These are phyloP conservation scores for Liodrosophila aerea DNA, from an alignment of 2,888 invertebrate species.

Conservation along the genomic window DNA sequence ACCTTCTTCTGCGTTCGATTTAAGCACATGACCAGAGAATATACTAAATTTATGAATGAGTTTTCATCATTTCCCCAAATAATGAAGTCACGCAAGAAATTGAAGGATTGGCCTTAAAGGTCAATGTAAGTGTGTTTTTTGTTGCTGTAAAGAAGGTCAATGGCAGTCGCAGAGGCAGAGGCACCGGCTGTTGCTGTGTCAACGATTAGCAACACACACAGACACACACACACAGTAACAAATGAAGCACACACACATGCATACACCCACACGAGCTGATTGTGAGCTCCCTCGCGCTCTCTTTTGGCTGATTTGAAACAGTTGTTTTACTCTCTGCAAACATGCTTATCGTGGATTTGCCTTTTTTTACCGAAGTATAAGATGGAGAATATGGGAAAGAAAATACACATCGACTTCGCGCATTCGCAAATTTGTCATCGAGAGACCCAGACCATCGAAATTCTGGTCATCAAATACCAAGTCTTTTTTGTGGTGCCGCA, in stretches of 20 bases:
- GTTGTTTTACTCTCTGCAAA: conserved; percentile 38
- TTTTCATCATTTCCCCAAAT: no score
- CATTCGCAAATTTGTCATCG: conserved; percentile 64
- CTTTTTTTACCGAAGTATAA: conserved; percentile 42
- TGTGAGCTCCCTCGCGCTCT: neutral
- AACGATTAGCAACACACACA: conserved; percentile 6
- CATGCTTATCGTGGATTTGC: conserved; percentile 64
- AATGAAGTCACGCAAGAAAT: no score
- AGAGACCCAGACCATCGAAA: conserved; percentile 45
- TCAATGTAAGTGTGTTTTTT: conserved; percentile 34
- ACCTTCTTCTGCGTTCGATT: conserved; percentile 16
- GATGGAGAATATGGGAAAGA: conserved; percentile 47
- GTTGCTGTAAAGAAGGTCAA: conserved; percentile 51
- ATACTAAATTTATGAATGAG: no score
- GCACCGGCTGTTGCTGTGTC: no score
- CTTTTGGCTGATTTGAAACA: conserved; percentile 12
- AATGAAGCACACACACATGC: no score
- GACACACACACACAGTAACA: no score
- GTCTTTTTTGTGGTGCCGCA: conserved; percentile 26
- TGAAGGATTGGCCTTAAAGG: no score
- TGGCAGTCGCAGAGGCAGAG: no score
- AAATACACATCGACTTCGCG: conserved; percentile 36
- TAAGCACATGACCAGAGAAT: conserved; percentile 12
- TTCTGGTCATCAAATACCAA: conserved; percentile 35
- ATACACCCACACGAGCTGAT: no score